A percentile compares a stretch with the other conserved stretches of the same genome.
phyloP scores from a whole-genome alignment of 2,888 invertebrate genomes.

The Caenorhabditis parvicauda region DNA sequence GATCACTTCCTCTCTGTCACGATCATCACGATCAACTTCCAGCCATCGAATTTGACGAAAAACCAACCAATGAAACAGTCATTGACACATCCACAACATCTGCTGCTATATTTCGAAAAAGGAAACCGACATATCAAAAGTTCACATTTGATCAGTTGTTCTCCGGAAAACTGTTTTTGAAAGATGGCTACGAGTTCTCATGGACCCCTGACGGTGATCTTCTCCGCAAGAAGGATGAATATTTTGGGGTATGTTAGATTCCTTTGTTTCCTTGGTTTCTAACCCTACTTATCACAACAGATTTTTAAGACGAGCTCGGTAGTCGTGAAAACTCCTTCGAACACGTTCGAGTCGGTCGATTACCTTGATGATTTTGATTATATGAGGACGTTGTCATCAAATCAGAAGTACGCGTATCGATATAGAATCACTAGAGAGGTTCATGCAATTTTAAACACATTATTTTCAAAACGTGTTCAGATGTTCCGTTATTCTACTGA shows the following conservation, averaged over 20 bases:
- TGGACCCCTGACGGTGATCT: slow-evolving; percentile 32
- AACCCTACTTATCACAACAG: neutral
- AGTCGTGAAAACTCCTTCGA: slow-evolving; percentile 2
- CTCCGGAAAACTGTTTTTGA: slow-evolving; percentile 26
- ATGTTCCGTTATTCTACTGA: slow-evolving; percentile 34
- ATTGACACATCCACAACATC: neutral
- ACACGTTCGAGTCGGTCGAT: neutral
- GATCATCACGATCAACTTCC: no score
- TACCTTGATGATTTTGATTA: slow-evolving; percentile 12
- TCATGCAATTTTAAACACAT: neutral
- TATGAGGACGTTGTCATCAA: slow-evolving; percentile 13
- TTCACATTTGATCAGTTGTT: slow-evolving; percentile 35
- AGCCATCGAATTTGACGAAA: no score
- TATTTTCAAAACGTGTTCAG: slow-evolving; percentile 6
- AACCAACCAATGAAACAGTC: neutral
- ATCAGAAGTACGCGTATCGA: slow-evolving; percentile 21
- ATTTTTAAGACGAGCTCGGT: slow-evolving; percentile 6
- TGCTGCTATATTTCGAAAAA: slow-evolving; percentile 4
- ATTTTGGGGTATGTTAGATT: slow-evolving; percentile 5
- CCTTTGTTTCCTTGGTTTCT: neutral
- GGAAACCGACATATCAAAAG: slow-evolving; percentile 16
- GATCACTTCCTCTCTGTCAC: no score
- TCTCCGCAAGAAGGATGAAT: slow-evolving; percentile 23
- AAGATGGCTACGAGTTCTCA: slow-evolving; percentile 15
- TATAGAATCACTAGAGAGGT: slow-evolving; percentile 18